Evolutionary conservation across 2,113 vertebrate genomes (phyloP).

Genomic region (Callochromis pleurospilus): DNA sequence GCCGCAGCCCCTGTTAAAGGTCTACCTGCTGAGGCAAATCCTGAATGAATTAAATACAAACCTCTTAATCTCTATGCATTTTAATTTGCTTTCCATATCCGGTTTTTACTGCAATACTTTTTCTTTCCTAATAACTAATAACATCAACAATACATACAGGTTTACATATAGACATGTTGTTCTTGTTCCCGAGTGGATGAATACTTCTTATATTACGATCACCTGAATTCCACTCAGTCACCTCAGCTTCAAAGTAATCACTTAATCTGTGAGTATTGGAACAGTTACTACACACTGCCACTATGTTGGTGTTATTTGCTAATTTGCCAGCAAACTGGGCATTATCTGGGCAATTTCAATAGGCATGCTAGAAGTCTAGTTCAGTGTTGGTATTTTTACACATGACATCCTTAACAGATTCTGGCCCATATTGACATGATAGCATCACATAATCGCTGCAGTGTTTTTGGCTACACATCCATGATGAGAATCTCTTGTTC

Average conservation of each 20-base stretch:
- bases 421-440: not conserved
- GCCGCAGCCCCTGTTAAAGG: not conserved
- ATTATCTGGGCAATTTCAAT: not conserved
- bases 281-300: not conserved
- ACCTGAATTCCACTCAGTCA: not conserved
- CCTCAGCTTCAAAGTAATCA: not conserved
- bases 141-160: not conserved
- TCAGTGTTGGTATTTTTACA: not conserved
- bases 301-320: not conserved
- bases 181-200: not conserved
- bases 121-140: not conserved
- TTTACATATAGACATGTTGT: not conserved
- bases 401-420: not conserved
- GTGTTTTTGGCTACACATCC: not conserved
- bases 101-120: not conserved
- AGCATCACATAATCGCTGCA: not conserved
- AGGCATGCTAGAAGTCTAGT: not conserved
- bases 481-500: not conserved
- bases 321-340: not conserved
- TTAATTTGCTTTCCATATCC: not conserved
- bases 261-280: not conserved
- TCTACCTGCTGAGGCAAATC: not conserved
- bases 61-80: constrained; percentile 1
- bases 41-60: constrained; percentile 6
- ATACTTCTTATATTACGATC: not conserved